These are phyloP conservation scores for Otolemur garnettii DNA, from an alignment of 2,113 vertebrate genomes.

Conservation along the genomic window DNA sequence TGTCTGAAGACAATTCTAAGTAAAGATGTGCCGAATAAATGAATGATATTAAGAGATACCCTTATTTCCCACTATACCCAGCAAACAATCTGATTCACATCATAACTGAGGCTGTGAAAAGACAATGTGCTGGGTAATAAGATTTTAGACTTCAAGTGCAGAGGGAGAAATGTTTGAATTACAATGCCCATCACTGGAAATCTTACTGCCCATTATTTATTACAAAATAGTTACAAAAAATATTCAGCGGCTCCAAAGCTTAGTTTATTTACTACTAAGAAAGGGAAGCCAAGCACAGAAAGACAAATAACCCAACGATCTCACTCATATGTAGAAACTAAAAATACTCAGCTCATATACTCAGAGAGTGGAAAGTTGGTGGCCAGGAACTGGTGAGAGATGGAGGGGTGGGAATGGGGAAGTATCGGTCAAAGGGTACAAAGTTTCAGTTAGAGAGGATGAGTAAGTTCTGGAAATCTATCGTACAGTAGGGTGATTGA, in stretches of 20 bases:
- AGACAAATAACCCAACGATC: background rate
- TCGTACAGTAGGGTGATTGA: fast-evolving
- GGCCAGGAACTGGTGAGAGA: fast-evolving
- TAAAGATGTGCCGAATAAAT: background rate
- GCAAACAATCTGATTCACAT: background rate
- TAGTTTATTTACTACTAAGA: background rate
- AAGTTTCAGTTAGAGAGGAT: background rate
- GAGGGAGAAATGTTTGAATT: background rate
- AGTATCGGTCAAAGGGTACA: background rate
- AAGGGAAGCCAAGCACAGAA: background rate
- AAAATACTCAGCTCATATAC: background rate
- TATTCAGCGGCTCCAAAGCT: background rate
- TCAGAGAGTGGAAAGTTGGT: background rate
- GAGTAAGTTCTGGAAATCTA: background rate
- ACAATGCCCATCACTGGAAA: background rate
- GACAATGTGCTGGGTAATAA: background rate
- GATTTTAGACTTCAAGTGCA: background rate
- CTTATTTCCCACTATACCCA: background rate
- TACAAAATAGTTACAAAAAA: background rate
- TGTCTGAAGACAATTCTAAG: conserved; percentile 29
- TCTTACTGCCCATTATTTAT: background rate
- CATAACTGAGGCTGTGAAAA: background rate
- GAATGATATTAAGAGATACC: background rate
- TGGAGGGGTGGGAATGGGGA: background rate
- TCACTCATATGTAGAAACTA: background rate